phyloP scores from a whole-genome alignment of 1,140 invertebrate genomes.

The Ylistrum balloti region DNA sequence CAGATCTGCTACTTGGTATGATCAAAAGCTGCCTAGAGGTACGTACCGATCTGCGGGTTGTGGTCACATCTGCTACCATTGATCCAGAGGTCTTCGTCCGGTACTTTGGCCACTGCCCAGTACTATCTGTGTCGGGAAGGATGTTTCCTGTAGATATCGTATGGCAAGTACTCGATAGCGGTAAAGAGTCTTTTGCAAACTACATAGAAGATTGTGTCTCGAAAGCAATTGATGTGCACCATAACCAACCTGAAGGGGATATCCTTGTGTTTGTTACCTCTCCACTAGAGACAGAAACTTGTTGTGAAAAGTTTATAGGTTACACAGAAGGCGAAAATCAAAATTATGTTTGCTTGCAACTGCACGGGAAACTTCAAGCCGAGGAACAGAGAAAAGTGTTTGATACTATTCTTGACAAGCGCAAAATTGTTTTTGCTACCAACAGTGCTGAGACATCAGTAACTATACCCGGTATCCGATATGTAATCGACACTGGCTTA shows the following conservation, averaged over 20 bases:
- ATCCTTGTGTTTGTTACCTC: conserved; percentile 97
- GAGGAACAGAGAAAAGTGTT: conserved; percentile 92
- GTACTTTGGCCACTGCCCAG: conserved; percentile 94
- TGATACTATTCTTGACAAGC: conserved; percentile 61
- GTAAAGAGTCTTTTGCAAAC: conserved; percentile 89
- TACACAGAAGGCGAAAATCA: conserved; percentile 44
- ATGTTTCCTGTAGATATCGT: conserved; percentile 95
- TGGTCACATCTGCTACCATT: conserved; percentile 82
- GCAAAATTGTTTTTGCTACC: conserved; percentile 81
- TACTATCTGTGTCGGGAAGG: conserved; percentile 95
- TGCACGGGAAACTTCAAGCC: conserved; percentile 98
- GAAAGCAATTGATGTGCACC: conserved; percentile 97
- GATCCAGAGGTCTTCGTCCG: conserved; percentile 83
- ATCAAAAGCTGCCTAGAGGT: conserved; percentile 84
- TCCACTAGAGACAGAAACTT: conserved; percentile 76
- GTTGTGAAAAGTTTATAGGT: conserved; percentile 65
- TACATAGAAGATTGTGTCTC: conserved; percentile 97
- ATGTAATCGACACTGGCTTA: conserved; percentile 80
- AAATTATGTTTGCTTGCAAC: conserved; percentile 84
- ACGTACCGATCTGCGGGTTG: conserved; percentile 74
- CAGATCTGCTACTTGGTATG: conserved; percentile 94
- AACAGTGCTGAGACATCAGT: conserved; percentile 82
- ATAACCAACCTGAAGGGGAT: conserved; percentile 93
- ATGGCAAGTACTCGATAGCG: conserved; percentile 91
- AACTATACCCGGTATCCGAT: conserved; percentile 79